Percentiles rank a stretch among this genome's conserved stretches.
Evolutionary conservation across 2,888 invertebrate genomes (phyloP).

Genomic region (Lasioglossum marginatum): DNA sequence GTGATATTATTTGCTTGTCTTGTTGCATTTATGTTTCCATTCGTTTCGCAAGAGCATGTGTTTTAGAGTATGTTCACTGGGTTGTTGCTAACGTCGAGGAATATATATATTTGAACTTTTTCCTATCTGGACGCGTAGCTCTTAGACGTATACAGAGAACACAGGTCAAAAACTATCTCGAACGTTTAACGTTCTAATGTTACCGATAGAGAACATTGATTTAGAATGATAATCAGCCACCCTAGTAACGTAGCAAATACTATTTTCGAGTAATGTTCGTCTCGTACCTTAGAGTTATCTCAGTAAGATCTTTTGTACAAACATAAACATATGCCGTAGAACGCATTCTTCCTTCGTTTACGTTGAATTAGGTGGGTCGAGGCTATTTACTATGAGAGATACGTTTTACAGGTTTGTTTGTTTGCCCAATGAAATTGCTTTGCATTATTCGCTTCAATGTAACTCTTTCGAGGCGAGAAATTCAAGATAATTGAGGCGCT

Average conservation of each 20-base stretch:
- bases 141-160: conserved; percentile 23
- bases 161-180: conserved; percentile 1
- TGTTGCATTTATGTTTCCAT: conserved; percentile 70
- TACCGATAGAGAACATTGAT: not conserved
- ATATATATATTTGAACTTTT: conserved; percentile 32
- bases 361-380: conserved; percentile 11
- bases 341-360: conserved; percentile 13
- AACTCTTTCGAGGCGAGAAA: not conserved
- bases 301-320: conserved; percentile 39
- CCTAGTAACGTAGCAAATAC: conserved; percentile 12
- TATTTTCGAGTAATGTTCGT: not conserved
- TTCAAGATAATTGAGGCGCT: not conserved
- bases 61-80: conserved; percentile 76
- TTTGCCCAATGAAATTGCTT: conserved; percentile 42
- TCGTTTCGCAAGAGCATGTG: conserved; percentile 78
- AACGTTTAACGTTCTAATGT: not conserved
- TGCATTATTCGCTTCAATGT: not conserved
- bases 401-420: conserved; percentile 51
- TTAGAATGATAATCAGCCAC: conserved; percentile 3
- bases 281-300: conserved; percentile 37
- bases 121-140: conserved; percentile 32
- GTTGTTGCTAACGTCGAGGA: conserved; percentile 68
- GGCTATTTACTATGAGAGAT: not conserved
- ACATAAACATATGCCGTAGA: conserved; percentile 20
- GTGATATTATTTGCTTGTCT: conserved; percentile 70